Percentiles rank a stretch among this genome's conserved stretches.
Evolutionary conservation across 1,140 invertebrate species (phyloP).

Genomic region (Zaprionus vittiger): DNA sequence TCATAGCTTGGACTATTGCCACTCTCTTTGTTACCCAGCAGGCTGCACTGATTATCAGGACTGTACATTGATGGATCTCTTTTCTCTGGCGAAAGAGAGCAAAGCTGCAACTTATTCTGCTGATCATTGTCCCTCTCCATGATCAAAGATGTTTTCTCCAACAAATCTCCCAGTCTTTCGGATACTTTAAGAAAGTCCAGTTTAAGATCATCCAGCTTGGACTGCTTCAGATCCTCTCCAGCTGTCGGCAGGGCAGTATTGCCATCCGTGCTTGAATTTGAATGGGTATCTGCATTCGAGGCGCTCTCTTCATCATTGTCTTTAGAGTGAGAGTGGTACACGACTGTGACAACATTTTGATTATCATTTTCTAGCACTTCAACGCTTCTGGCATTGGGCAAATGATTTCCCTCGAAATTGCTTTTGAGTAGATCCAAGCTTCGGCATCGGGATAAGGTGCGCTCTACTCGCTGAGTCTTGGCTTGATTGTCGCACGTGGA

Average conservation of each 20-base stretch:
- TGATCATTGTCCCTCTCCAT: slow-evolving; percentile 74
- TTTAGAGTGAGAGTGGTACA: slow-evolving; percentile 61
- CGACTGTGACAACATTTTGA: slow-evolving; percentile 55
- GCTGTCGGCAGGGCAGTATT: slow-evolving; percentile 2
- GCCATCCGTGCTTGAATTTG: slow-evolving; percentile 25
- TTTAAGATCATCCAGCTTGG: slow-evolving; percentile 69
- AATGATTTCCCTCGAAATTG: slow-evolving; percentile 77
- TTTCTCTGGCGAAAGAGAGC: slow-evolving; percentile 55
- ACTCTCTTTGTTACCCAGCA: slow-evolving; percentile 56
- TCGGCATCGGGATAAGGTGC: slow-evolving; percentile 87
- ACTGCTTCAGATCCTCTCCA: slow-evolving; percentile 48
- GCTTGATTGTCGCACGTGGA: slow-evolving; percentile 84
- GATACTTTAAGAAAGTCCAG: slow-evolving; percentile 75
- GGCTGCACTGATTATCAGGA: slow-evolving; percentile 36
- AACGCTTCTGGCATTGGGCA: slow-evolving; percentile 79
- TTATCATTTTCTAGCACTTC: slow-evolving; percentile 65
- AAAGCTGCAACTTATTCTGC: slow-evolving; percentile 53
- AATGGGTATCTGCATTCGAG: slow-evolving; percentile 50
- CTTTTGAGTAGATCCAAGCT: slow-evolving; percentile 87
- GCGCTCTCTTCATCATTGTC: slow-evolving; percentile 51
- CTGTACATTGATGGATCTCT: slow-evolving; percentile 50
- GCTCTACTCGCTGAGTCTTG: slow-evolving; percentile 85
- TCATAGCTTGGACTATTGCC: slow-evolving; percentile 59
- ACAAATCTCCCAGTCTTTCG: slow-evolving; percentile 66
- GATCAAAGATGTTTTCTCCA: slow-evolving; percentile 78